Evolutionary conservation across 1,140 invertebrate genomes (phyloP), one percentile per base, ranked within the genome.

Genomic region (Diachasma alloeum): DNA sequence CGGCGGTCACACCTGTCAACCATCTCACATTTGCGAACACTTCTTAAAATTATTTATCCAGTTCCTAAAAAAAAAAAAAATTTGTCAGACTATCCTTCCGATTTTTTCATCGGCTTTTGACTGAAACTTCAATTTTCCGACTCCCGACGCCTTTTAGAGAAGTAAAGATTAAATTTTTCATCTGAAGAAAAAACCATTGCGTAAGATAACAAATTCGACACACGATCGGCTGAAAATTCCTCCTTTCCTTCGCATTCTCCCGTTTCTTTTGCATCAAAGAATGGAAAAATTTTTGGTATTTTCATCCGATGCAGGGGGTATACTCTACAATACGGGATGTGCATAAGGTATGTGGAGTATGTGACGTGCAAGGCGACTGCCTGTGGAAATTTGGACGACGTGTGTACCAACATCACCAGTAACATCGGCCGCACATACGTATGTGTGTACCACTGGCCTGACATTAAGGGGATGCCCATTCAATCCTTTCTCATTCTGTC

Each of bases 301-400:
- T 63, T 26, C 24, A 31, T 31, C 15, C 8, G 2, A 31, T 1
- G 59, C 10, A 19, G 24, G 67, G 44, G 31, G 13, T 74, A 15
- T 67, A 74, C 44, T 19, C 56, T 39, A 69, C 66, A 69, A 69
- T 69, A 75, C 31, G 66, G 66, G 19, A 46, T 69, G 42, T 69
- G 44, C 74, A 75, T 75, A 75, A 75, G 74, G 74, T 75, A 75
- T 75, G 17, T 66, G 10, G 42, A 48, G 73, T 75, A 66, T 44
- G 73, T 17, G 53, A 36, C 48, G 19, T 68, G 19, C 24, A 36
- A 63, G 59, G 24, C 59, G 59, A 63, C 59, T 63, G 19, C 24
- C 46, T n/a, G 31, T n/a, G 63, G 63, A 74, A 74, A 75, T 75
- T 75, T 67, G 74, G 74, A 10, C 37, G 48, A 44, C 67, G 70